Conservation (phyloP, 92 coral and sea anemone genomes). For the Palythoa heliodiscus region DNA sequence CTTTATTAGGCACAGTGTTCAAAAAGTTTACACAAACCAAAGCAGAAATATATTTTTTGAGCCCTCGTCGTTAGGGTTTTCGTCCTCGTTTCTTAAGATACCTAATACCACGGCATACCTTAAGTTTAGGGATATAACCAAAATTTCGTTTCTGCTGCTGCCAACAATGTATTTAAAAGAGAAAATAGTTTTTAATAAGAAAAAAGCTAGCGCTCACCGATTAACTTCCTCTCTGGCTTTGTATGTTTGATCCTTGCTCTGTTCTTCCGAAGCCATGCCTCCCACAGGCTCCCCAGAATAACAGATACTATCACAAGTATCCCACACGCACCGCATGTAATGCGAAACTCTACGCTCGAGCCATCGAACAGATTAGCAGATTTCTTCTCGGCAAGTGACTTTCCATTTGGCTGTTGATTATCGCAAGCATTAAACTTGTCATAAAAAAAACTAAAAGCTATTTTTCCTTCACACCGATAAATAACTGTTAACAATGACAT, state of each 20-base stretch:
- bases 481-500: background rate
- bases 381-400: slow-evolving; percentile 17
- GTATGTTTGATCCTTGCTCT: background rate
- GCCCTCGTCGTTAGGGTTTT: no score
- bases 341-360: slow-evolving; percentile 31
- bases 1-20: no score
- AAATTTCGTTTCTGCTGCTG: no score
- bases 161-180: no score
- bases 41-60: no score
- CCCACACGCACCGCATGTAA: slow-evolving; percentile 9
- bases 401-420: slow-evolving; percentile 14
- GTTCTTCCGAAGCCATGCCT: background rate
- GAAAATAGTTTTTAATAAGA: background rate
- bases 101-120: no score
- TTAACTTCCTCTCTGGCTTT: background rate
- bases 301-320: slow-evolving; percentile 2
- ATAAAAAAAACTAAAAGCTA: background rate
- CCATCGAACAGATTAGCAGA: slow-evolving; percentile 22
- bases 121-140: no score
- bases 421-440: no score
- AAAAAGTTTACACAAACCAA: no score
- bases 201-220: slow-evolving; percentile 13
- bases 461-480: background rate
- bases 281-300: slow-evolving; percentile 13
- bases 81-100: no score